phyloP scores from a whole-genome alignment of 2,888 invertebrate species.

The Agriopis leucophaearia region DNA sequence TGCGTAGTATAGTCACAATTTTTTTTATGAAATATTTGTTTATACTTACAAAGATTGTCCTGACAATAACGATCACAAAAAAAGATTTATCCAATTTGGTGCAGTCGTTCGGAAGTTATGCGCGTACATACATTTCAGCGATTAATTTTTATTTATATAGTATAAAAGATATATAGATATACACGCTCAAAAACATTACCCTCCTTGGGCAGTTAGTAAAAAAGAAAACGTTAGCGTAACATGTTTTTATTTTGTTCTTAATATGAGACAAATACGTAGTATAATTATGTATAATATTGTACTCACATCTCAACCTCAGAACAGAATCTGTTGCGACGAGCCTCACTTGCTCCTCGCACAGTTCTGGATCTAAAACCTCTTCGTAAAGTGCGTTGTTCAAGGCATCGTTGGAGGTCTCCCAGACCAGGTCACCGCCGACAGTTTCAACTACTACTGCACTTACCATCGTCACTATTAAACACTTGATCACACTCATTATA shows the following conservation, averaged over 20 bases:
- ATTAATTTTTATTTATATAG: too few species aligned
- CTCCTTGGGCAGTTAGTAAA: too few species aligned
- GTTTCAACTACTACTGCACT: background rate
- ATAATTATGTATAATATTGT: background rate
- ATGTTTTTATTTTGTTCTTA: background rate
- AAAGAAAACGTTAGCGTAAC: too few species aligned
- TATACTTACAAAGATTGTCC: too few species aligned
- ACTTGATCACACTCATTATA: background rate
- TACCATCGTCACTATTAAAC: background rate
- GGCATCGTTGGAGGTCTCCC: conserved; percentile 23
- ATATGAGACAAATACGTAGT: background rate
- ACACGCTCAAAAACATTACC: too few species aligned
- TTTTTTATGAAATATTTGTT: too few species aligned
- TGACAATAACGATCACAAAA: too few species aligned
- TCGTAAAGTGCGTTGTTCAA: conserved; percentile 29
- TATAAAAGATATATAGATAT: too few species aligned
- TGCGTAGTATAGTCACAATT: too few species aligned
- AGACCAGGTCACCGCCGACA: conserved; percentile 6
- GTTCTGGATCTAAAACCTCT: conserved; percentile 37
- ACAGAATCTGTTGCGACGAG: conserved; percentile 25
- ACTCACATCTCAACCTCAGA: conserved; percentile 40
- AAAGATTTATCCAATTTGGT: too few species aligned
- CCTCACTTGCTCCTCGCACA: conserved; percentile 38
- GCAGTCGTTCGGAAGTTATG: too few species aligned
- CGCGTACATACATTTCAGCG: too few species aligned